Base-by-base conservation (phyloP, 2,113 vertebrate species). In the Geothlypis trichas region DNA sequence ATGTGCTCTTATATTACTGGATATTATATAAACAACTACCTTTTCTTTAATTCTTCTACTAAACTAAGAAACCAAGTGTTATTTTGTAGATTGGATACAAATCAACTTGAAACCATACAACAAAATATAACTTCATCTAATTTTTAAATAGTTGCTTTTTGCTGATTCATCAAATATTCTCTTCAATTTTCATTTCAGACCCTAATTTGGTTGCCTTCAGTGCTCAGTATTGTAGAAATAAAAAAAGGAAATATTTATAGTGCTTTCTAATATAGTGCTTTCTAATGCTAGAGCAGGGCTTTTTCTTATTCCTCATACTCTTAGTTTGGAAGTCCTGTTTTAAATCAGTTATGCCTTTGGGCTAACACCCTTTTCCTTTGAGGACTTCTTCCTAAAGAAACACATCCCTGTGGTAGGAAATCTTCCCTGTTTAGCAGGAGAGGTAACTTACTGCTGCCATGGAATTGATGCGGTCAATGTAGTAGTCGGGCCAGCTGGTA, bases 401-500 rank as follows among this genome's bases (percentile, higher is more conserved):
- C 20, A 87, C 21, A 68, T 51, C 23, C 63, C 23, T 62, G 1
- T 3, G 8, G 17, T 15, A 78, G 31, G 41, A 92, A 88, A 86
- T 67, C 4, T 75, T 77, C 44, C 46, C 41, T 51, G 52, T 37
- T 78, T n/a, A 84, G 59, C 26, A 52, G 54, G 51, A 59, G 21
- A n/a, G 4, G 55, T 59, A 82, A 98, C 99, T 99, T 97, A 99
- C 99, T 75, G 99, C 99, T 87, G 99, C 99, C 99, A 99, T 99
- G 97, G 99, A 99, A 97, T 99, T 99, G 97, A 99, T 99, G 69
- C 99, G 99, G 95, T 99, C 99, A 5, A 99, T 99, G 97, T 99
- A 99, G 98, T 99, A 99, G 96, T 99, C 99, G 0, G 99, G 99
- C 99, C 99, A 99, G 98, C 99, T 99, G 97, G 99, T 99, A 28